Conservation (phyloP, 2,888 invertebrate genomes). For the Gandaritis pyraliata region DNA sequence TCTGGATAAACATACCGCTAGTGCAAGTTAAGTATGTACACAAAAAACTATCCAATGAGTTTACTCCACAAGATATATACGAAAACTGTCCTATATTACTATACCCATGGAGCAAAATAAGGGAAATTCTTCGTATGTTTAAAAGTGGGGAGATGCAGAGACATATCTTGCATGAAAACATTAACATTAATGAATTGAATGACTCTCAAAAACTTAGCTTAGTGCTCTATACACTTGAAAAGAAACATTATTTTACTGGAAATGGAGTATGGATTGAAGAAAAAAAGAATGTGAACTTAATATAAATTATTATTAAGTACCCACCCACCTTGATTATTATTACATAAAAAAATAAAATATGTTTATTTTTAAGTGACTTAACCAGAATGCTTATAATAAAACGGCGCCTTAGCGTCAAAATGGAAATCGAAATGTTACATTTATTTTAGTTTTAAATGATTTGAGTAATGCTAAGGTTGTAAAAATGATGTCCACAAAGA, state of each 20-base stretch:
- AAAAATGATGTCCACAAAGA: no score
- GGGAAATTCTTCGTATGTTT: conserved; percentile 51
- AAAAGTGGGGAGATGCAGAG: conserved; percentile 33
- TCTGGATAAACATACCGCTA: conserved; percentile 76
- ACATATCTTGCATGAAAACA: conserved; percentile 50
- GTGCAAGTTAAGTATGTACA: conserved; percentile 70
- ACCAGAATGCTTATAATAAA: no score
- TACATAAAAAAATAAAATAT: no score
- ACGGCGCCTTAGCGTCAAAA: no score
- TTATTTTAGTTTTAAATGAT: no score
- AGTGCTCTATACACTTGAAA: conserved; percentile 72
- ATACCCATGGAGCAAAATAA: conserved; percentile 78
- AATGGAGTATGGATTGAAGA: conserved; percentile 79
- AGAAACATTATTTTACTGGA: conserved; percentile 76
- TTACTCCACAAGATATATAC: conserved; percentile 67
- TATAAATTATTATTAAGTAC: no score
- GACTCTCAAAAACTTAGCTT: conserved; percentile 73
- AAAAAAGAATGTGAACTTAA: conserved; percentile 44
- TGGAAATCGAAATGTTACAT: no score
- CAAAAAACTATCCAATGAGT: conserved; percentile 61
- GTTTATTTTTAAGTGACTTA: no score
- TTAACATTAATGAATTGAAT: conserved; percentile 56
- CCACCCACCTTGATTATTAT: no score
- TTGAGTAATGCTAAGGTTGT: no score
- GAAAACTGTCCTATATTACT: conserved; percentile 72